phyloP scores from a whole-genome alignment of 2,113 vertebrate genomes.

The Dipodomys stephensi region DNA sequence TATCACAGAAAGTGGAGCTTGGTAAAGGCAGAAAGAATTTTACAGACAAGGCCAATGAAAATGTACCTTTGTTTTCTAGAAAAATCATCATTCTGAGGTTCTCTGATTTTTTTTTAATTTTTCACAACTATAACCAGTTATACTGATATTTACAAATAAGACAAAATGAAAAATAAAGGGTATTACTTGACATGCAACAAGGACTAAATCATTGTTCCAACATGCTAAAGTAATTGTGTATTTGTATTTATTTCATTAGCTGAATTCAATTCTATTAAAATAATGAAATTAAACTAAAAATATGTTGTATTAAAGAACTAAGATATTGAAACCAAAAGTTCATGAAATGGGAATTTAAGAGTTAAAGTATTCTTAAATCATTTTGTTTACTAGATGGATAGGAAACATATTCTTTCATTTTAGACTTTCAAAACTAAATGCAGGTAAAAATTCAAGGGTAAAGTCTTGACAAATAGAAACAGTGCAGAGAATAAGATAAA shows the following conservation, averaged over 20 bases:
- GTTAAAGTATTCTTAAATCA: background rate
- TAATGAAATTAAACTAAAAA: constrained; percentile 1
- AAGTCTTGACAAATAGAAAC: background rate
- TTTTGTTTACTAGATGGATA: background rate
- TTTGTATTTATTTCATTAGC: background rate
- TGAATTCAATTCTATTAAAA: background rate
- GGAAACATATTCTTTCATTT: background rate
- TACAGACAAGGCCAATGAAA: background rate
- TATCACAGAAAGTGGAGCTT: background rate
- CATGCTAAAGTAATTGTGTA: no score
- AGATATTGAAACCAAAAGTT: background rate
- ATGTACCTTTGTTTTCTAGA: constrained; percentile 30
- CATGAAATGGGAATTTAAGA: background rate
- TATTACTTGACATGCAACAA: background rate
- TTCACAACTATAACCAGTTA: background rate
- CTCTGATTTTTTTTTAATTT: constrained; percentile 1
- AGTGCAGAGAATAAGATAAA: background rate
- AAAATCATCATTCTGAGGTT: background rate
- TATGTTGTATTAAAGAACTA: background rate
- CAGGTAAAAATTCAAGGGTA: background rate
- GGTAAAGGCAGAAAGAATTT: background rate
- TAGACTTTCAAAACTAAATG: constrained; percentile 20
- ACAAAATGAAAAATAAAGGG: background rate
- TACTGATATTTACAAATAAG: background rate
- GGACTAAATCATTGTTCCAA: no score